A percentile compares a stretch with the other conserved stretches of the same genome.
Evolutionary conservation across 2,113 vertebrate species (phyloP).

Genomic region (Rhizomys pruinosus): DNA sequence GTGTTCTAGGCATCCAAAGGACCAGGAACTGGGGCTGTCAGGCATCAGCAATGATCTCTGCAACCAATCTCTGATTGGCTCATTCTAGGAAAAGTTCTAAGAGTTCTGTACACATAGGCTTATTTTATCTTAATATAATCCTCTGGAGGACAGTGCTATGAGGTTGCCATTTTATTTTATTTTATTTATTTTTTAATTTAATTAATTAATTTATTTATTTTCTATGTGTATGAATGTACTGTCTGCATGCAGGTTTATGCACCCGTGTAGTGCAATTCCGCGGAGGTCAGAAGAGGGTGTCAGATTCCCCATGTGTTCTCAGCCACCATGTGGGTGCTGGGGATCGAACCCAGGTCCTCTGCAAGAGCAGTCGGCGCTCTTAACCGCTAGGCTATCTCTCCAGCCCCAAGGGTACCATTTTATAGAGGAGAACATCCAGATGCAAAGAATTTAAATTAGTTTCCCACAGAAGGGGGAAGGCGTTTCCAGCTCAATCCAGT

Average conservation of each 20-base stretch:
- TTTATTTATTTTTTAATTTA: too few species aligned
- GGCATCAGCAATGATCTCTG: background rate
- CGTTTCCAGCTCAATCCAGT: background rate
- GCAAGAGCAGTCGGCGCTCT: too few species aligned
- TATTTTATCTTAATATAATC: background rate
- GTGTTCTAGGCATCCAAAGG: background rate
- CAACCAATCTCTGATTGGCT: background rate
- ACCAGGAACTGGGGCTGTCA: background rate
- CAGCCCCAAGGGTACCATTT: too few species aligned
- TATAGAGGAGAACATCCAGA: background rate
- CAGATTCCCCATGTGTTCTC: too few species aligned
- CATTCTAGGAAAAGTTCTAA: background rate
- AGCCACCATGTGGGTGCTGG: too few species aligned
- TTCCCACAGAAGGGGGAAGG: background rate
- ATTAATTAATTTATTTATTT: too few species aligned
- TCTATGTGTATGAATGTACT: too few species aligned
- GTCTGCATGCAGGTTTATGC: too few species aligned
- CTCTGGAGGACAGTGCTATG: background rate
- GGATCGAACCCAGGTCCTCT: too few species aligned
- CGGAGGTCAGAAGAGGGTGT: too few species aligned
- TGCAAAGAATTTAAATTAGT: constrained; percentile 10
- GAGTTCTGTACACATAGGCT: background rate
- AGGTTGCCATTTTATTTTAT: background rate
- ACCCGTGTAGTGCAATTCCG: too few species aligned
- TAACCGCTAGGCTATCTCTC: too few species aligned